Evolutionary conservation across 1,140 invertebrate species (phyloP), one percentile per base, ranked within the genome.

Genomic region (Drosophila teissieri): DNA sequence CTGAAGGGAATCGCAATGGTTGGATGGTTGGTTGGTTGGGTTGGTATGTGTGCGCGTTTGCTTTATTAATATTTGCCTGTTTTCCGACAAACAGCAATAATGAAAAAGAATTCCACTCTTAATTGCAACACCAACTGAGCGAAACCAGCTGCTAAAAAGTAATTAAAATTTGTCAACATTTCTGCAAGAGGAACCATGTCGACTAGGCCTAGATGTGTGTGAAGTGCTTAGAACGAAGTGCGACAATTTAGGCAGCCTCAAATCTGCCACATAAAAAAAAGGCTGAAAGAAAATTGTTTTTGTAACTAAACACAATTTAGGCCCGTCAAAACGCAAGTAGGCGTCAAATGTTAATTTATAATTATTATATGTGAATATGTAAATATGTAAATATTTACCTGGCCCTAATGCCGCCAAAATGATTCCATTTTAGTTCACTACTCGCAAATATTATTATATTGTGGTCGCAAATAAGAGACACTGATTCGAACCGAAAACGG

Each of bases 111-210:
- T 88, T 89, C 84, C 83, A 73, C 79, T 77, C 67, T 73, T 88
- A 86, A 88, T 88, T 88, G 80, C 73, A 77, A 65, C 72, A 60
- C 51, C 70, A 79, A 86, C 76, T 80, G 72, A 57, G 46, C 51
- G 65, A 61, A 49, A 45, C 37, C 73, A 68, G 74, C 75, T 81
- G 68, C 70, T 88, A 63, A 78, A 88, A 88, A 83, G 79, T 89
- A 88, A 88, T 89, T 88, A 89, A 88, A 88, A 88, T 83, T 79
- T 83, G 83, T 88, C 83, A 88, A 83, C 83, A 88, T 83, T 64
- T 86, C 79, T 36, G 24, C 44, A 36, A 69, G 40, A 49, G 42
- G 40, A 44, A 70, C 65, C 48, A 10, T 48, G 49, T 39, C 42
- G 54, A 17, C 53, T 63, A 55, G 55, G 63, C 63, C 46, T 58